Evolutionary conservation across 2,113 vertebrate genomes (phyloP).

Genomic region (Lanius ludovicianus): DNA sequence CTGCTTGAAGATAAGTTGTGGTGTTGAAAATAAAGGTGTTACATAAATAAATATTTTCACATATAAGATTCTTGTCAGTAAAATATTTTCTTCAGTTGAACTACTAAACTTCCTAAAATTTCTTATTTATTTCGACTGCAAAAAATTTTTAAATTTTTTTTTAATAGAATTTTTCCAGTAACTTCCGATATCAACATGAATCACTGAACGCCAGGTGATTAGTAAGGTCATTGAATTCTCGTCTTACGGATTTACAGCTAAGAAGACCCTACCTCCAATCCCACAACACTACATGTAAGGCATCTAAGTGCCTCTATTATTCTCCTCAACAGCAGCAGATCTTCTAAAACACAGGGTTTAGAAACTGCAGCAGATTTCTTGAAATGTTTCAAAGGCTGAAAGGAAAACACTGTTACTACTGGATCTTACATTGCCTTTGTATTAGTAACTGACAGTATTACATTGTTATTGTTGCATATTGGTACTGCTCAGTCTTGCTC

Average conservation of each 20-base stretch:
- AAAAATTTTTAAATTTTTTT: background rate
- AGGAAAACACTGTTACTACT: background rate
- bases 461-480: background rate
- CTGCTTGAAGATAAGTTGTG: background rate
- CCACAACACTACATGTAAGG: background rate
- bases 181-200: background rate
- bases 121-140: background rate
- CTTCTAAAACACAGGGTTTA: background rate
- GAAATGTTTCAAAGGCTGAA: background rate
- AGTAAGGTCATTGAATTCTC: background rate
- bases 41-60: background rate
- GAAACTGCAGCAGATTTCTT: background rate
- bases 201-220: background rate
- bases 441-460: background rate
- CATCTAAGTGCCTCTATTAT: background rate
- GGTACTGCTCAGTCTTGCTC: background rate
- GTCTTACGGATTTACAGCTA: background rate
- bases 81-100: background rate
- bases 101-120: background rate
- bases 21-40: background rate
- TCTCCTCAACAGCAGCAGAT: background rate
- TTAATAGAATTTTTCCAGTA: background rate
- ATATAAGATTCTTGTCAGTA: background rate
- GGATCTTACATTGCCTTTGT: background rate
- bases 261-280: background rate